These are phyloP conservation scores for Melanerpes aurifrons DNA, from an alignment of 2,113 vertebrate species.

Conservation along the genomic window DNA sequence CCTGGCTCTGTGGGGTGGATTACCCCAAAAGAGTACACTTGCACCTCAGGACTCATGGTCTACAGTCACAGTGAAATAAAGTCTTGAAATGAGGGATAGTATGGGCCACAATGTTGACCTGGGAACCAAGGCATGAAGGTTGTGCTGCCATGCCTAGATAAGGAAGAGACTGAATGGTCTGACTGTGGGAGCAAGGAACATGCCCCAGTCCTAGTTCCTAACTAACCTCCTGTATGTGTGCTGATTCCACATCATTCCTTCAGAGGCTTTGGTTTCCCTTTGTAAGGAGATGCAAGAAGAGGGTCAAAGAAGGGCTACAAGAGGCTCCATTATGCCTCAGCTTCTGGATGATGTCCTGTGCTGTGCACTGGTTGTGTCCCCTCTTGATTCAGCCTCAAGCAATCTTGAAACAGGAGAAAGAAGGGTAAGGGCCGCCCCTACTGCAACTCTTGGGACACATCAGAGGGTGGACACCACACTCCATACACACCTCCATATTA, in stretches of 20 bases:
- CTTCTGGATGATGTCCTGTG: background rate
- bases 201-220: background rate
- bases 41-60: background rate
- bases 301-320: background rate
- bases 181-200: accelerated
- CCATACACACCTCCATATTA: background rate
- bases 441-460: background rate
- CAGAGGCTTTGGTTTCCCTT: background rate
- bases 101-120: background rate
- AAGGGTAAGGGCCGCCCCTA: background rate
- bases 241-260: background rate
- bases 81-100: background rate
- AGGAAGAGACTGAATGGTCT: background rate
- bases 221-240: background rate
- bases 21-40: background rate
- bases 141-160: background rate
- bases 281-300: background rate
- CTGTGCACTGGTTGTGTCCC: background rate
- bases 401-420: background rate
- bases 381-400: background rate
- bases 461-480: too few species aligned
- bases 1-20: background rate
- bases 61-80: background rate
- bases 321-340: background rate
- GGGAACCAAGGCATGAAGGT: background rate